These are phyloP conservation scores for Lasius fuliginosus DNA, from an alignment of 2,888 invertebrate genomes.

Conservation along the genomic window DNA sequence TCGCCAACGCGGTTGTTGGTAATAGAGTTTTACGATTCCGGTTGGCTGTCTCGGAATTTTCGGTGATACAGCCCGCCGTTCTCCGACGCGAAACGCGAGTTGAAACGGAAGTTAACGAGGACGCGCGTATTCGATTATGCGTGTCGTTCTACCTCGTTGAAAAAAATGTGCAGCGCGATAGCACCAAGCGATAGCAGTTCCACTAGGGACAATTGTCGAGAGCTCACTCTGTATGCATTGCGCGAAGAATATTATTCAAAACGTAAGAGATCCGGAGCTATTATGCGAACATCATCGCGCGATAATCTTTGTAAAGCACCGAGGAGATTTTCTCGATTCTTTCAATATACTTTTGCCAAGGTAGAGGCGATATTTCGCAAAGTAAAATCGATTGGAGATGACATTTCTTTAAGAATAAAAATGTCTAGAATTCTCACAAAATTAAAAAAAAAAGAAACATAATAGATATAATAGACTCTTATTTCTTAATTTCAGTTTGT, in stretches of 20 bases:
- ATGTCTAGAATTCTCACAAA: background rate
- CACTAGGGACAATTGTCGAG: conserved; percentile 5
- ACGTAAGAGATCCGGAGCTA: background rate
- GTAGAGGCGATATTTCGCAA: background rate
- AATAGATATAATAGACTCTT: background rate
- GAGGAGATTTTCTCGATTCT: conserved; percentile 19
- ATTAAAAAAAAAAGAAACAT: background rate
- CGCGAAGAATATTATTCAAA: conserved; percentile 13
- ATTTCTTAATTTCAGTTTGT: background rate
- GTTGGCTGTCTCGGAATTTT: conserved; percentile 60
- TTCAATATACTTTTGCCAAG: conserved; percentile 1
- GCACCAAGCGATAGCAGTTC: conserved; percentile 21
- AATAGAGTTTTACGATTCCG: conserved; percentile 68
- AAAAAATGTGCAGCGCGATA: background rate
- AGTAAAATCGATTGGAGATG: background rate
- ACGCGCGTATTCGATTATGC: conserved; percentile 60
- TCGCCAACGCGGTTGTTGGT: conserved; percentile 54
- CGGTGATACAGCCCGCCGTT: conserved; percentile 39
- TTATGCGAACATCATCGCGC: background rate
- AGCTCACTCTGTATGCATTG: conserved; percentile 4
- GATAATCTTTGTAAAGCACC: conserved; percentile 28
- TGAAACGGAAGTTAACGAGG: conserved; percentile 50
- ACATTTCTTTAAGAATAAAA: background rate
- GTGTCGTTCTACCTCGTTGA: background rate
- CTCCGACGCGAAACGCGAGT: conserved; percentile 25